Conservation (phyloP, 2,113 vertebrate species). For the Tylochromis polylepis region DNA sequence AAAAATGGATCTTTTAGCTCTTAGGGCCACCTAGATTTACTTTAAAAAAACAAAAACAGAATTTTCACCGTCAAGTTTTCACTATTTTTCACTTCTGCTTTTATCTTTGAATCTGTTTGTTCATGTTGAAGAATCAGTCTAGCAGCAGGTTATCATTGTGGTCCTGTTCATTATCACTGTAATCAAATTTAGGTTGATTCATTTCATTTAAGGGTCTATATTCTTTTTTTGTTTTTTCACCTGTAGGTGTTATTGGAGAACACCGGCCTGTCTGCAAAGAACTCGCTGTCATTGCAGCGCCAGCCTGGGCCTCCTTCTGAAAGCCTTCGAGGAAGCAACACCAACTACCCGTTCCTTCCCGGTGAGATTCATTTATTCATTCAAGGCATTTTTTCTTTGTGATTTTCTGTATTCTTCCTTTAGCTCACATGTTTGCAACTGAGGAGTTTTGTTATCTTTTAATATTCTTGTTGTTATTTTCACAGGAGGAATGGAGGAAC, state of each 20-base stretch:
- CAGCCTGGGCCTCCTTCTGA: constrained; percentile 81
- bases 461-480: not conserved
- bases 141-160: not conserved
- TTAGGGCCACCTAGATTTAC: not conserved
- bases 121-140: not conserved
- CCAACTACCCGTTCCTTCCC: constrained; percentile 86
- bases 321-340: constrained; percentile 83
- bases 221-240: not conserved
- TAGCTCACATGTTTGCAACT: not conserved
- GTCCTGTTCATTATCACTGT: not conserved
- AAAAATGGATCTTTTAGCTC: not conserved
- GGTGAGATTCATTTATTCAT: constrained; percentile 58
- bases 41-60: not conserved
- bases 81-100: not conserved
- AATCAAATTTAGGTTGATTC: not conserved
- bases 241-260: constrained; percentile 80
- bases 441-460: not conserved
- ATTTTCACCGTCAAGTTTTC: not conserved
- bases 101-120: not conserved
- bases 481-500: constrained; percentile 87
- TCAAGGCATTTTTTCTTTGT: not conserved
- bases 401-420: not conserved
- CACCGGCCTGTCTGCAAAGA: constrained; percentile 81
- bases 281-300: constrained; percentile 84
- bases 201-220: not conserved